Evolutionary conservation across 2,113 vertebrate genomes (phyloP).

Genomic region (Oriolus oriolus): DNA sequence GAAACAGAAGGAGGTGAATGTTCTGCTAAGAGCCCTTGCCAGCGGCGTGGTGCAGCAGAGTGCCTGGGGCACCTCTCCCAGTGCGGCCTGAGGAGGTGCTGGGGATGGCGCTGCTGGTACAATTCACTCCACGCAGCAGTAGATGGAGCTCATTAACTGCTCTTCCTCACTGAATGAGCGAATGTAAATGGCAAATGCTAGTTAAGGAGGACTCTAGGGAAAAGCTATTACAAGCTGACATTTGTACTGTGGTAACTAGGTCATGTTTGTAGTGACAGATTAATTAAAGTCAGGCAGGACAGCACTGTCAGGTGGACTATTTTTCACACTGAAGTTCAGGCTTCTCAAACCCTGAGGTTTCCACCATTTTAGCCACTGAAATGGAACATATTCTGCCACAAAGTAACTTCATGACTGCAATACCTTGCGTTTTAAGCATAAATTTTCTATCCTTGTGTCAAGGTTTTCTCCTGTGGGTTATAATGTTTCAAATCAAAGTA

Average conservation of each 20-base stretch:
- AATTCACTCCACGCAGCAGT: neutral
- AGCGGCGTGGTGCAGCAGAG: neutral
- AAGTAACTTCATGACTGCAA: neutral
- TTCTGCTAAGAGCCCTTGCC: neutral
- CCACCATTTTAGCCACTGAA: neutral
- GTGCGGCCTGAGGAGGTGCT: neutral
- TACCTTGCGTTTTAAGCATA: neutral
- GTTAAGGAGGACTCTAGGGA: neutral
- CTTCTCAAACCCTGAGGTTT: neutral
- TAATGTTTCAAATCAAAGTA: neutral
- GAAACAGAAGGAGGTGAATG: neutral
- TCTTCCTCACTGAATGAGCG: neutral
- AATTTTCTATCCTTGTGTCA: neutral
- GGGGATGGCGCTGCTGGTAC: neutral
- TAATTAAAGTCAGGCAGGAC: constrained; percentile 13
- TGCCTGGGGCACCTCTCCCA: rapidly evolving
- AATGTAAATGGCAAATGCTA: neutral
- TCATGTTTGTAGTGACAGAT: neutral
- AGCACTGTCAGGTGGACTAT: neutral
- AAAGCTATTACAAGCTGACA: constrained; percentile 11
- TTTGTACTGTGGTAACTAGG: constrained; percentile 2
- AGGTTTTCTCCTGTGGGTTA: neutral
- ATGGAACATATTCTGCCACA: neutral
- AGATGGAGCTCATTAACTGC: constrained; percentile 55
- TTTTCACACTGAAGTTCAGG: neutral